Evolutionary conservation across 37 sponge, comb jelly and placozoan species (phyloP), one percentile per base, ranked within the genome.

Genomic region (Aphrocallistes beatrix): DNA sequence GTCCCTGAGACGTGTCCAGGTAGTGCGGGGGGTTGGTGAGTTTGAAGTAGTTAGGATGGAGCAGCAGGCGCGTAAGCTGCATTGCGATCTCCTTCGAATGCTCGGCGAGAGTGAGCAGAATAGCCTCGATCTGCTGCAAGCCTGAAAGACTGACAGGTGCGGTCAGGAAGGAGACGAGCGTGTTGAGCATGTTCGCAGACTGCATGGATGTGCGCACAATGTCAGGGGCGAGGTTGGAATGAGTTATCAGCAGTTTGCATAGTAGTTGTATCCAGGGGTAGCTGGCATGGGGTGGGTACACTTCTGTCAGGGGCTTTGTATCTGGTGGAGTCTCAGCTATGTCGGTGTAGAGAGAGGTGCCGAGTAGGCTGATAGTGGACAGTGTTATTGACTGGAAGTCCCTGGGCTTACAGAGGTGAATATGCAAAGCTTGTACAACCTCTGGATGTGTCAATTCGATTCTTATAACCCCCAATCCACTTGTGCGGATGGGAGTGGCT

Each of bases 331-430:
- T 60, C n/a, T 60, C 75, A 32, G 75, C 75, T 13, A 60, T 30
- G 34, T 60, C 75, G 6, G 75, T 60, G 75, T 60, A 60, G 6
- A 60, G 75, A 60, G 75, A 60, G n/a, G 75, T 60, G 34, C 75
- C 75, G 28, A 60, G 75, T 60, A 60, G 75, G 34, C 75, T 60
- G 3, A 60, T 60, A 60, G 75, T 60, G 75, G 75, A 60, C 3
- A 60, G 75, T 3, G 75, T 25, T 3, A 60, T 60, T 3, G 75
- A 60, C 34, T 60, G 75, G 75, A 60, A 60, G 75, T 60, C 75
- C n/a, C 75, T 60, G n/a, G 75, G 75, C 21, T 60, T 60, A 60
- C 75, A 60, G 75, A 60, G 75, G n/a, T 60, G 75, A 25, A 60
- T 60, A 13, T 60, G 10, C 3, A 60, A 30, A 32, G 75, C 75